A percentile compares a stretch with the other conserved stretches of the same genome.
Conservation (phyloP, 2,888 invertebrate genomes). For the Catocala fraxini region DNA sequence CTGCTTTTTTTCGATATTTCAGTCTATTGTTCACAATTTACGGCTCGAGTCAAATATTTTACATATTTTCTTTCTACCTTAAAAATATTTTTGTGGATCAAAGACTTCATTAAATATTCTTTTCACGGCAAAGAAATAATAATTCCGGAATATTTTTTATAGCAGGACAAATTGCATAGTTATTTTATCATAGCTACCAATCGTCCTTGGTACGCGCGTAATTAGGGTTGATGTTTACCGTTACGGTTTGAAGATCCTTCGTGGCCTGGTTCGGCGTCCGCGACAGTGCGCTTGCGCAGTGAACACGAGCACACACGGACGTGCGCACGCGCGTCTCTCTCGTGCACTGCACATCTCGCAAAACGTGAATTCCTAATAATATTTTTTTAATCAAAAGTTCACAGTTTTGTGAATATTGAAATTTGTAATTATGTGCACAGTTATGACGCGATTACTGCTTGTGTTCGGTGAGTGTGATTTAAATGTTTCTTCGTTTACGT, state of each 20-base stretch:
- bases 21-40: too few species aligned
- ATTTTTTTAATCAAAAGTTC: slow-evolving; percentile 31
- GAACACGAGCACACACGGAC: slow-evolving; percentile 32
- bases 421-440: slow-evolving; percentile 35
- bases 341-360: slow-evolving; percentile 13
- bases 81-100: too few species aligned
- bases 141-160: too few species aligned
- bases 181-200: slow-evolving; percentile 12
- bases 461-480: slow-evolving; percentile 43
- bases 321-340: slow-evolving; percentile 42
- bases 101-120: too few species aligned
- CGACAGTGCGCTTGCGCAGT: slow-evolving; percentile 49
- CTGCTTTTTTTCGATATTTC: too few species aligned
- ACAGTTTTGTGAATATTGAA: slow-evolving; percentile 26
- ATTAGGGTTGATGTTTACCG: slow-evolving; percentile 57
- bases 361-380: slow-evolving; percentile 19
- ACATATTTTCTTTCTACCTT: too few species aligned
- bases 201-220: slow-evolving; percentile 41
- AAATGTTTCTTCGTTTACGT: neutral
- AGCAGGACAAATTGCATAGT: neutral
- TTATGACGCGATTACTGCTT: slow-evolving; percentile 39
- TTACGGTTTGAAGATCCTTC: slow-evolving; percentile 51
- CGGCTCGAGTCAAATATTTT: too few species aligned
- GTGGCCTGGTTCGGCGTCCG: slow-evolving; percentile 48
- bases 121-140: too few species aligned